These are phyloP conservation scores for Glossophaga mutica DNA, from an alignment of 2,797 vertebrate species.

Conservation along the genomic window DNA sequence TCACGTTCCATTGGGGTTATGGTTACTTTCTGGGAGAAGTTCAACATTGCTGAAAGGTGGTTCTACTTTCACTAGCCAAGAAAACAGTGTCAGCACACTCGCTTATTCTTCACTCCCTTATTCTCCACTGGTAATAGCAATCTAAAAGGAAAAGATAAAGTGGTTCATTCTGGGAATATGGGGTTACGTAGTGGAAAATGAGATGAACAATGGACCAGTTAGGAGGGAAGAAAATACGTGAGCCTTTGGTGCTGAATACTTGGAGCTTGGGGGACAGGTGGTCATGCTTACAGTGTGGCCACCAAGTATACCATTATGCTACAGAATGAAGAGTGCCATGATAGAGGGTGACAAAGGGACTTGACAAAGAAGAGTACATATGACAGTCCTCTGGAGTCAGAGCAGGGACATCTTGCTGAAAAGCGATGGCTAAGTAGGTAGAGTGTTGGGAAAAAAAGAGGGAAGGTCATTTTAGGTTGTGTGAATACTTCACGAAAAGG, in stretches of 20 bases:
- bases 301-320: rapidly evolving
- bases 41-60: neutral
- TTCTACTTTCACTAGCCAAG: neutral
- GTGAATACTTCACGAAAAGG: neutral
- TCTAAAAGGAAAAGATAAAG: neutral
- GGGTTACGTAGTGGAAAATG: neutral
- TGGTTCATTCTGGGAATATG: neutral
- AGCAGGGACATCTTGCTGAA: neutral
- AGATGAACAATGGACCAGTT: neutral
- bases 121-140: neutral
- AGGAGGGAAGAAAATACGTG: neutral
- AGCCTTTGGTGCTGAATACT: neutral
- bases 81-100: neutral
- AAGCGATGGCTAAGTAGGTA: neutral
- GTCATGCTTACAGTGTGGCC: neutral
- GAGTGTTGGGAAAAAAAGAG: neutral
- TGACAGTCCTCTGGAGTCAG: neutral
- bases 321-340: rapidly evolving
- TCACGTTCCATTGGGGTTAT: neutral
- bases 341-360: neutral
- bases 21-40: neutral
- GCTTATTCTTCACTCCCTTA: neutral
- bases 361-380: neutral
- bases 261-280: neutral
- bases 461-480: neutral